Evolutionary conservation across 2,113 vertebrate species (phyloP).

Genomic region (Grammomys surdaster): DNA sequence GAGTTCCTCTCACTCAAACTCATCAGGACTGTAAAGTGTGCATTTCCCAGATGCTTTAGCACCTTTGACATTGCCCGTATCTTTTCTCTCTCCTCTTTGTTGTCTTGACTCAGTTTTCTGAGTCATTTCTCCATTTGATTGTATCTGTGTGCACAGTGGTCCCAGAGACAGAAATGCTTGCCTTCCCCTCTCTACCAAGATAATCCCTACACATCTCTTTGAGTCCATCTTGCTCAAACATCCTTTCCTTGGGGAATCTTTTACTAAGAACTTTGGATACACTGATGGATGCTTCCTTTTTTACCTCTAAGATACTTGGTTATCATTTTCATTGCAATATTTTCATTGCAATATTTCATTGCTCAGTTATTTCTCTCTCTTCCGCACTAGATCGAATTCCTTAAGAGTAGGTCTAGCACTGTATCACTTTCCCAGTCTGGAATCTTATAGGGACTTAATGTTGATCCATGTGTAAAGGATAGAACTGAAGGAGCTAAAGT

Average conservation of each 20-base stretch:
- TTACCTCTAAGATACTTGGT: background rate
- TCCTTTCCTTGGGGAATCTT: conserved; percentile 44
- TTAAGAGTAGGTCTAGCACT: background rate
- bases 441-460: background rate
- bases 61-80: background rate
- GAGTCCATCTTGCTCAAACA: background rate
- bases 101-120: background rate
- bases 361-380: conserved; percentile 9
- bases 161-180: background rate
- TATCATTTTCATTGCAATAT: conserved; percentile 24
- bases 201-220: background rate
- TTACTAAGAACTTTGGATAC: background rate
- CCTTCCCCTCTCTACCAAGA: background rate
- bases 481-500: background rate
- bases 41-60: background rate
- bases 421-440: background rate
- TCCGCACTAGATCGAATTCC: background rate
- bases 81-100: background rate
- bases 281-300: conserved; percentile 11
- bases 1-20: background rate
- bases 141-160: background rate
- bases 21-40: background rate
- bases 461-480: background rate
- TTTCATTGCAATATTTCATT: conserved; percentile 41
- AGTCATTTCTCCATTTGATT: background rate